Conservation (phyloP, 2,797 vertebrate genomes). For the Pseudomugil gertrudae region DNA sequence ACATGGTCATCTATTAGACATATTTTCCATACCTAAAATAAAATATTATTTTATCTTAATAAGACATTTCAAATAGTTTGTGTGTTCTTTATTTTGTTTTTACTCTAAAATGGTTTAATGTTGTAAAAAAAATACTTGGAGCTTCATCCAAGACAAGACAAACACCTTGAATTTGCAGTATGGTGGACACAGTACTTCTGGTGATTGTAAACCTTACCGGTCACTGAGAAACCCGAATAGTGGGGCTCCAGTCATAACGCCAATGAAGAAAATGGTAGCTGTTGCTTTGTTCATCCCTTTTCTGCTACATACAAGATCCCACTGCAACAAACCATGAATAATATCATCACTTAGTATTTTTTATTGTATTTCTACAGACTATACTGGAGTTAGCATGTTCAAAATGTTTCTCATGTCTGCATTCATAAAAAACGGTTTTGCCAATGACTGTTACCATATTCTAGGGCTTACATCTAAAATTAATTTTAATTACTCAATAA, state of each 20-base stretch:
- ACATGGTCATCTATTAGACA: background rate
- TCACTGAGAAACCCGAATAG: slow-evolving; percentile 81
- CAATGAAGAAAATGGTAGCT: slow-evolving; percentile 80
- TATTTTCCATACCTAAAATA: background rate
- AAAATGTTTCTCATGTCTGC: background rate
- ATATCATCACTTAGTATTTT: background rate
- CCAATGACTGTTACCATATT: background rate
- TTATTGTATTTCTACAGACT: background rate
- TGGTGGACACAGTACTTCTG: background rate
- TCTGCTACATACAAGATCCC: slow-evolving; percentile 82
- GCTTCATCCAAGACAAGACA: no score
- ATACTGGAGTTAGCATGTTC: background rate
- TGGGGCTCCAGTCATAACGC: slow-evolving; percentile 81
- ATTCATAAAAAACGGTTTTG: background rate
- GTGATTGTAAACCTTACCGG: slow-evolving; percentile 60
- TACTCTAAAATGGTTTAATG: no score
- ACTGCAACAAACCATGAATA: slow-evolving; percentile 61
- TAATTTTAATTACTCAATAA: background rate
- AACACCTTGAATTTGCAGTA: no score
- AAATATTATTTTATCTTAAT: no score
- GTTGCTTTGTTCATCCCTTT: slow-evolving; percentile 78
- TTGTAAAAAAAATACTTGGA: no score
- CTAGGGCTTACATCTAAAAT: no score
- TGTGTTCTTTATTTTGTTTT: background rate
- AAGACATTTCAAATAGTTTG: background rate